A percentile compares a stretch with the other conserved stretches of the same genome.
These are phyloP conservation scores for Blomia tropicalis DNA, from an alignment of 2,888 invertebrate genomes.

Conservation along the genomic window DNA sequence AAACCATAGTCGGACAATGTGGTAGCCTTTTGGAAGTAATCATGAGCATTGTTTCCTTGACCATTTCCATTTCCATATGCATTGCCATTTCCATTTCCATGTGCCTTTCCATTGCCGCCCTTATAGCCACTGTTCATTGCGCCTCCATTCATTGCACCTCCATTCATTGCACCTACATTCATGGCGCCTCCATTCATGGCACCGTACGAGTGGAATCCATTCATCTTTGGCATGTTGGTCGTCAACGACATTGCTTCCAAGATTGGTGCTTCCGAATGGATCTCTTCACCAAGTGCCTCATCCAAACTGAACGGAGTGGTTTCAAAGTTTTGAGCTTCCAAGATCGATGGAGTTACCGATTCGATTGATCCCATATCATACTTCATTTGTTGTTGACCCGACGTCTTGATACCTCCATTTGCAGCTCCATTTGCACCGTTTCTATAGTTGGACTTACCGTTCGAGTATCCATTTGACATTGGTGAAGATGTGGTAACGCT, in stretches of 20 bases:
- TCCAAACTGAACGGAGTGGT: constrained; percentile 5
- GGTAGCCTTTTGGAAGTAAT: background rate
- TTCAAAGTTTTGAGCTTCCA: background rate
- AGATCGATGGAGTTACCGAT: background rate
- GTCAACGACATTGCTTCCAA: constrained; percentile 2
- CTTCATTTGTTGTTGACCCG: background rate
- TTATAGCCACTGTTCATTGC: too few relatives aligned
- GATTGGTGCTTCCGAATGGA: constrained; percentile 4
- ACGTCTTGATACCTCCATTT: background rate
- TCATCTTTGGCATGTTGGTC: background rate
- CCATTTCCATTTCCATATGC: background rate
- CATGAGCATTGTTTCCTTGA: background rate
- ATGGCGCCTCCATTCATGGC: background rate
- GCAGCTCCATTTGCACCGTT: background rate
- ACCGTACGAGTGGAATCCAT: background rate
- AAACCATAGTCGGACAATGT: background rate
- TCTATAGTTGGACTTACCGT: background rate
- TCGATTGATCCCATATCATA: background rate
- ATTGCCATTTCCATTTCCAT: background rate
- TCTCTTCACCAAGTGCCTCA: constrained; percentile 6
- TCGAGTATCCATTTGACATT: background rate
- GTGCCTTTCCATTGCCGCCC: too few relatives aligned
- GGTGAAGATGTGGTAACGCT: background rate
- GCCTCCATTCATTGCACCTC: too few relatives aligned
- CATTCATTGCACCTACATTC: background rate